Conservation (phyloP, 2,888 invertebrate genomes). For the Heteromurus nitidus region DNA sequence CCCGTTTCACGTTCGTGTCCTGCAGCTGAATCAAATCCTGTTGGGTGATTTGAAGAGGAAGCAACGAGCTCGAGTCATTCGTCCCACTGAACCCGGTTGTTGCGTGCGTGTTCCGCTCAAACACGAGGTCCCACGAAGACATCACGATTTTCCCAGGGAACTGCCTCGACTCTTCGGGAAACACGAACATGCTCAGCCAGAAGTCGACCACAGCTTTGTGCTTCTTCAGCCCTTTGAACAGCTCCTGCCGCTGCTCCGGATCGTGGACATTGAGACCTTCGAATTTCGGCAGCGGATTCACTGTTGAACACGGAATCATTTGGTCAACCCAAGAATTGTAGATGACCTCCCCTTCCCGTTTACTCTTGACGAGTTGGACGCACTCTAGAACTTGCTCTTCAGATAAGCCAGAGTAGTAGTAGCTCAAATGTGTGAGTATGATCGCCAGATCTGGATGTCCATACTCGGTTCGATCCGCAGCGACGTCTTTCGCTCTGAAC, state of each 20-base stretch:
- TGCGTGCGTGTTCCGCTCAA: conserved; percentile 3
- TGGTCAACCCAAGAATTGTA: conserved; percentile 36
- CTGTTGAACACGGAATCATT: conserved; percentile 32
- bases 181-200: conserved; percentile 47
- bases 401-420: conserved; percentile 68
- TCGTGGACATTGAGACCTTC: conserved; percentile 47
- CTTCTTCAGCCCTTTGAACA: conserved; percentile 40
- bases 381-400: conserved; percentile 59
- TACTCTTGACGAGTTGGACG: conserved; percentile 33
- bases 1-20: conserved; percentile 37
- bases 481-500: conserved; percentile 67
- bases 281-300: neutral
- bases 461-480: conserved; percentile 70
- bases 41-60: conserved; percentile 49
- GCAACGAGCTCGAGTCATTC: conserved; percentile 56
- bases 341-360: neutral
- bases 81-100: conserved; percentile 63
- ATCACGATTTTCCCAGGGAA: conserved; percentile 58
- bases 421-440: conserved; percentile 67
- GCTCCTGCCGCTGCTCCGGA: conserved; percentile 3
- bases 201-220: conserved; percentile 54
- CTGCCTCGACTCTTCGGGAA: conserved; percentile 54
- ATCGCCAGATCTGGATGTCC: conserved; percentile 70
- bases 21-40: conserved; percentile 37
- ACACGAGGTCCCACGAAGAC: conserved; percentile 57